A percentile compares a stretch with the other conserved stretches of the same genome.
Evolutionary conservation across 2,888 invertebrate species (phyloP).

Genomic region (Xestobium rufovillosum): DNA sequence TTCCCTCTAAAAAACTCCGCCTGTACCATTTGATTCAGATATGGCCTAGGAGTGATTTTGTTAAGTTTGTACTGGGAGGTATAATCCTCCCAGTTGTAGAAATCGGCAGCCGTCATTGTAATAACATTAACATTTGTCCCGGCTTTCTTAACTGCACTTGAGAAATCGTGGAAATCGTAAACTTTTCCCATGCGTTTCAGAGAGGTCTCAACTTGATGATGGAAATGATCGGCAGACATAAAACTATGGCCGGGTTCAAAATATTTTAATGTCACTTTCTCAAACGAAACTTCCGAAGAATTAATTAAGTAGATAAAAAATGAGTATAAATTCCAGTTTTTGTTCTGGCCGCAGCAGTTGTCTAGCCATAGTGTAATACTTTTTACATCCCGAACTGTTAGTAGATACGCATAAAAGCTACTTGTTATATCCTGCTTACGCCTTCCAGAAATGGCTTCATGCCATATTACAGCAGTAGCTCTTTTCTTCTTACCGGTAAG

Average conservation of each 20-base stretch:
- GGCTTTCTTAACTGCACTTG: constrained; percentile 13
- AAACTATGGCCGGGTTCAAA: constrained; percentile 24
- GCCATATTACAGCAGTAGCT: constrained; percentile 15
- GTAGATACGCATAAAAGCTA: constrained; percentile 14
- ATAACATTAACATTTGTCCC: constrained; percentile 18
- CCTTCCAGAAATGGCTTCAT: constrained; percentile 15
- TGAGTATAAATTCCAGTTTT: constrained; percentile 18
- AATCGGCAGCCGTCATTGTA: constrained; percentile 16
- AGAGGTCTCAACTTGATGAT: constrained; percentile 19
- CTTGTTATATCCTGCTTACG: constrained; percentile 12
- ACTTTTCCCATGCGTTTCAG: constrained; percentile 15
- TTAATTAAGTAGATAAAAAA: constrained; percentile 20
- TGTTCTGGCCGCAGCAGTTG: constrained; percentile 19
- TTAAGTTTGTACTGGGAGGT: constrained; percentile 13
- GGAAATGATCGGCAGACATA: constrained; percentile 21
- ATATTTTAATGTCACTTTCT: constrained; percentile 17
- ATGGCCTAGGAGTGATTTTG: constrained; percentile 8
- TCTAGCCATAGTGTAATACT: constrained; percentile 19
- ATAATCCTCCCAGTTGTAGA: constrained; percentile 17
- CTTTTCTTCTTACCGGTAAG: constrained; percentile 6
- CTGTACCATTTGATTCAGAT: constrained; percentile 12
- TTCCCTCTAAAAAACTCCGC: constrained; percentile 4
- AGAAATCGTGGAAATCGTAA: constrained; percentile 17
- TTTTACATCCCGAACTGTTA: constrained; percentile 13
- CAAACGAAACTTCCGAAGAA: constrained; percentile 7